phyloP scores from a whole-genome alignment of 2,888 invertebrate genomes.

The Deroplatys truncata region DNA sequence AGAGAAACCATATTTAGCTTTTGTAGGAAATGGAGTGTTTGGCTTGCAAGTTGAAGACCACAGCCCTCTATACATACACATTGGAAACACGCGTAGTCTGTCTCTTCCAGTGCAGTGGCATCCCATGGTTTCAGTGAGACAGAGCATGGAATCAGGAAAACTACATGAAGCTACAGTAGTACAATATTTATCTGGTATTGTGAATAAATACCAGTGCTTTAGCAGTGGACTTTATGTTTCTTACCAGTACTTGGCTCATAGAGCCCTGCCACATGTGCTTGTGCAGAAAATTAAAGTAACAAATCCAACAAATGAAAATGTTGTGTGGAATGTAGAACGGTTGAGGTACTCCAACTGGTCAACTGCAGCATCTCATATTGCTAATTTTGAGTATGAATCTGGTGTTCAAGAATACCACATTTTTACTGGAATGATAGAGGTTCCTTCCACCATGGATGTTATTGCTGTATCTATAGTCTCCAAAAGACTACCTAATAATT shows the following conservation, averaged over 20 bases:
- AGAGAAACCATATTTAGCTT: constrained; percentile 63
- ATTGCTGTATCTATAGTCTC: constrained; percentile 64
- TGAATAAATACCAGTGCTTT: constrained; percentile 62
- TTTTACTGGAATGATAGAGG: constrained; percentile 54
- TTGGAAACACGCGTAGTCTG: constrained; percentile 54
- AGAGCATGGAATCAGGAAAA: constrained; percentile 36
- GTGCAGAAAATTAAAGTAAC: constrained; percentile 76
- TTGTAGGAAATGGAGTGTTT: constrained; percentile 70
- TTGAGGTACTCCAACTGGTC: constrained; percentile 59
- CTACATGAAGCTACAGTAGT: constrained; percentile 65
- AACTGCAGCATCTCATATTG: constrained; percentile 52
- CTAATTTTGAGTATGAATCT: constrained; percentile 50
- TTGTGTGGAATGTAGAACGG: constrained; percentile 57
- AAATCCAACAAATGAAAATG: constrained; percentile 62
- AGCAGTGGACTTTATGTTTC: constrained; percentile 58
- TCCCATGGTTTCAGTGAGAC: constrained; percentile 53
- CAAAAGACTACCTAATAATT: constrained; percentile 53
- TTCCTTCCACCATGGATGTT: constrained; percentile 50
- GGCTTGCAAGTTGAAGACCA: constrained; percentile 61
- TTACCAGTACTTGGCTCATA: constrained; percentile 73
- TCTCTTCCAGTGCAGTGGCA: constrained; percentile 63
- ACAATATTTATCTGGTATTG: constrained; percentile 47
- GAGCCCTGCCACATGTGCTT: constrained; percentile 71
- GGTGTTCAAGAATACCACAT: constrained; percentile 56
- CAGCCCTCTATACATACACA: constrained; percentile 62